phyloP scores from a whole-genome alignment of 2,113 vertebrate species.

The Fregata magnificens region DNA sequence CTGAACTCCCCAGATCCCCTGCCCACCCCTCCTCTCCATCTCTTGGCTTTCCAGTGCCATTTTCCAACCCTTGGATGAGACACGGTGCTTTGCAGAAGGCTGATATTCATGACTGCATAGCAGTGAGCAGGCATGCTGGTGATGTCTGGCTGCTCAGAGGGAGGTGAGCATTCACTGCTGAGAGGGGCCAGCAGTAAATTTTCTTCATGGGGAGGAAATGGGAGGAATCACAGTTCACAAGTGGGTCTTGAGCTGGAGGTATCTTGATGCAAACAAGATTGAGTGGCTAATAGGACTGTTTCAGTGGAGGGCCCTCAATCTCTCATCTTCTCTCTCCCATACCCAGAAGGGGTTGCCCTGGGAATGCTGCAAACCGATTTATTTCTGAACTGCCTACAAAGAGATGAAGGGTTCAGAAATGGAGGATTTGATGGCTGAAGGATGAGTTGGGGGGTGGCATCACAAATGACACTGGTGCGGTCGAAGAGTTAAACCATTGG shows the following conservation, averaged over 20 bases:
- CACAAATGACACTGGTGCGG: neutral
- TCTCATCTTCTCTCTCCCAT: neutral
- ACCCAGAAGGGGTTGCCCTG: neutral
- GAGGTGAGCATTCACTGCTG: neutral
- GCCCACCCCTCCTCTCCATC: neutral
- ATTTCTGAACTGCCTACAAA: neutral
- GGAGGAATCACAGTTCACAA: neutral
- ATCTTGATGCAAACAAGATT: neutral
- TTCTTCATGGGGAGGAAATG: neutral
- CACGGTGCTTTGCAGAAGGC: neutral
- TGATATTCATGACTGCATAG: neutral
- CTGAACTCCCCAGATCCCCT: neutral
- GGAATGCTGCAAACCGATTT: neutral
- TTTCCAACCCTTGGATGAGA: neutral
- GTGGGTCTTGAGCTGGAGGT: neutral
- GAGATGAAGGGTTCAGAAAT: neutral
- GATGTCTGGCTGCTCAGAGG: neutral
- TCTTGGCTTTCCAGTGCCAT: neutral
- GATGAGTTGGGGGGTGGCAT: neutral
- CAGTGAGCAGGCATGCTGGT: fast-evolving
- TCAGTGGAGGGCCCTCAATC: neutral
- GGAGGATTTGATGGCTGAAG: neutral
- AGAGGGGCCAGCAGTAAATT: neutral
- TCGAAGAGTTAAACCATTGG: neutral
- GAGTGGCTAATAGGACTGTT: neutral